phyloP scores from a whole-genome alignment of 2,888 invertebrate species.

The Lithosia quadra region DNA sequence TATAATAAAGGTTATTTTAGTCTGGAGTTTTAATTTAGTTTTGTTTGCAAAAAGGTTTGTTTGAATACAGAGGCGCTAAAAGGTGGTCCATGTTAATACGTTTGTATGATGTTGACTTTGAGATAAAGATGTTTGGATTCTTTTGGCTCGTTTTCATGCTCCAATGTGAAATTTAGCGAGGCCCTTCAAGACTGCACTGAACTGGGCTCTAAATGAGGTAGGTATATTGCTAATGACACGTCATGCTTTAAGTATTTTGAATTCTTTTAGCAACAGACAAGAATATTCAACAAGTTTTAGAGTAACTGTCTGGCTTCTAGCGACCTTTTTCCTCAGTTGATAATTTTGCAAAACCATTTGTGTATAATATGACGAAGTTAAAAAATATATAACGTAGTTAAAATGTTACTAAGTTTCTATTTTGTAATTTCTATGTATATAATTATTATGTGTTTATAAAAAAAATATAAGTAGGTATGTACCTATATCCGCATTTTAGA shows the following conservation, averaged over 20 bases:
- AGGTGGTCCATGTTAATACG: slow-evolving; percentile 71
- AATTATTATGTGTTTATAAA: too few relatives aligned
- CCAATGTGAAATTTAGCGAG: slow-evolving; percentile 66
- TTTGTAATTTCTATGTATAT: too few relatives aligned
- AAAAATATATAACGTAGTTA: background rate
- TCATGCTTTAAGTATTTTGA: slow-evolving; percentile 32
- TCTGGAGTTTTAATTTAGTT: slow-evolving; percentile 31
- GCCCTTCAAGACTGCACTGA: slow-evolving; percentile 32
- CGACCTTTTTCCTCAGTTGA: background rate
- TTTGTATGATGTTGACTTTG: slow-evolving; percentile 63
- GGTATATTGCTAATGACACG: slow-evolving; percentile 26
- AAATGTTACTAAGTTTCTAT: too few relatives aligned
- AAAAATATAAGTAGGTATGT: too few relatives aligned
- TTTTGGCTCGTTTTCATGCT: slow-evolving; percentile 52
- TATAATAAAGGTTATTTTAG: slow-evolving; percentile 23
- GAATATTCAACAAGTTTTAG: background rate
- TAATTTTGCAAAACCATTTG: background rate
- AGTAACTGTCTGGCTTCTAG: background rate
- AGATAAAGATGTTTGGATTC: slow-evolving; percentile 67
- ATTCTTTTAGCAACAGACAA: background rate
- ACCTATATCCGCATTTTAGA: too few relatives aligned
- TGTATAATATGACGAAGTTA: background rate
- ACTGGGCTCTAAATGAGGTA: slow-evolving; percentile 20
- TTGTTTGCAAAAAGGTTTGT: slow-evolving; percentile 61
- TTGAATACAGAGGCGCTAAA: slow-evolving; percentile 82